A percentile compares a stretch with the other conserved stretches of the same genome.
Evolutionary conservation across 2,797 vertebrate species (phyloP).

Genomic region (Labroides dimidiatus): DNA sequence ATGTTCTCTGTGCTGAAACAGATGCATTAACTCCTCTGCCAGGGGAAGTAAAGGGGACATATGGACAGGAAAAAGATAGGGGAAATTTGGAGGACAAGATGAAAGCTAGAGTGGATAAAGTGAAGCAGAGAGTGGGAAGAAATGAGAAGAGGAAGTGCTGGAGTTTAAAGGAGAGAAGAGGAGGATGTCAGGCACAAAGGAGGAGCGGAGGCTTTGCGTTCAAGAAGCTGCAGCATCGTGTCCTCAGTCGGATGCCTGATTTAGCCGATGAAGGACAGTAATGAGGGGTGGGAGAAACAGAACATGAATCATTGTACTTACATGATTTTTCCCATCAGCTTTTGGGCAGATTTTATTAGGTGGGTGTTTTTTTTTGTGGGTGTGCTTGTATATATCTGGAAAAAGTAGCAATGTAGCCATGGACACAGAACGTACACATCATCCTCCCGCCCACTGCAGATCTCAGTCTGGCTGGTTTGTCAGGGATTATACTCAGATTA

Average conservation of each 20-base stretch:
- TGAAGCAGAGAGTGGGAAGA: slow-evolving; percentile 12
- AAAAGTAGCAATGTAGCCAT: neutral
- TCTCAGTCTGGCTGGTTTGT: slow-evolving; percentile 55
- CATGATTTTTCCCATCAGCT: slow-evolving; percentile 1
- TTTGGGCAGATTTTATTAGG: neutral
- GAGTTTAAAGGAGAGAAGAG: slow-evolving; percentile 24
- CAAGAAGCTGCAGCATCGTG: slow-evolving; percentile 47
- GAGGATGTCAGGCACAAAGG: slow-evolving; percentile 48
- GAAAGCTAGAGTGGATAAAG: neutral
- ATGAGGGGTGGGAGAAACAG: slow-evolving; percentile 20
- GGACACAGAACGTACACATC: slow-evolving; percentile 11
- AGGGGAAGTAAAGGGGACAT: neutral
- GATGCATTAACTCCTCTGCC: neutral
- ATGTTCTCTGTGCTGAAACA: neutral
- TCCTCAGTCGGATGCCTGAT: slow-evolving; percentile 48
- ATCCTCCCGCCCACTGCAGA: slow-evolving; percentile 43
- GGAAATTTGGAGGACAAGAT: neutral
- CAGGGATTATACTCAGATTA: slow-evolving; percentile 78
- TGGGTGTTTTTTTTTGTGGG: neutral
- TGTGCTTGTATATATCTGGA: neutral
- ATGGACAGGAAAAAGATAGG: neutral
- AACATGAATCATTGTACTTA: neutral
- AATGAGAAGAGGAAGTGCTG: slow-evolving; percentile 43
- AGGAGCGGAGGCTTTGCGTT: slow-evolving; percentile 21
- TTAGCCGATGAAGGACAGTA: slow-evolving; percentile 41